phyloP scores from a whole-genome alignment of 2,113 vertebrate genomes.

The Rhagologus leucostigma region DNA sequence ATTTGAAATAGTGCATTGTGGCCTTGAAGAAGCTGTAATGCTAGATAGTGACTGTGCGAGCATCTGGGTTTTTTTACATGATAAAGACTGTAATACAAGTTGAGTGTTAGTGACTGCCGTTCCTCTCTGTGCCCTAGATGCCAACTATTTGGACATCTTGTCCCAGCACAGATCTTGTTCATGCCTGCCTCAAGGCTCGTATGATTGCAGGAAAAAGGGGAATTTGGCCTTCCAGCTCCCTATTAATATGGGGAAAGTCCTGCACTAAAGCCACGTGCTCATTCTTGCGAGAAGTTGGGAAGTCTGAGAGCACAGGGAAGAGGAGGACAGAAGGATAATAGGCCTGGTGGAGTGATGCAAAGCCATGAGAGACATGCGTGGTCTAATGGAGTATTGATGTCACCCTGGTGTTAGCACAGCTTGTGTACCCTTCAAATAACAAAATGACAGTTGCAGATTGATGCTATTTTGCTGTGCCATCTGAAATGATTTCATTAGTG shows the following conservation, averaged over 20 bases:
- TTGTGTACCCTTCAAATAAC: background rate
- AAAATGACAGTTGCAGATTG: background rate
- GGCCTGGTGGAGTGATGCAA: background rate
- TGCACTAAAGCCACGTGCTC: background rate
- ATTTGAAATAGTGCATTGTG: background rate
- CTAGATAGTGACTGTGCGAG: background rate
- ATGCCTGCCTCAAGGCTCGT: background rate
- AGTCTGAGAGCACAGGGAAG: background rate
- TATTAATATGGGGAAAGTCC: background rate
- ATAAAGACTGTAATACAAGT: background rate
- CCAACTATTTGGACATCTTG: background rate
- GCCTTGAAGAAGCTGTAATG: background rate
- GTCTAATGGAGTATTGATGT: no score
- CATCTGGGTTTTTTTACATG: background rate
- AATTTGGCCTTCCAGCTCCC: background rate
- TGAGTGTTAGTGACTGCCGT: background rate
- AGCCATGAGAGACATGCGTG: background rate
- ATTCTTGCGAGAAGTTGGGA: background rate
- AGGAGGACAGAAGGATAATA: background rate
- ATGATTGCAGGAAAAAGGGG: background rate
- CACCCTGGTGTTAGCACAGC: fast-evolving
- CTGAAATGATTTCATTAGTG: background rate
- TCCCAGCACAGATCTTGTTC: background rate
- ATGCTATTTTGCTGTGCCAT: background rate
- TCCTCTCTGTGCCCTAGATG: background rate